A percentile compares a stretch with the other conserved stretches of the same genome.
Conservation (phyloP, 2,113 vertebrate species). For the Xiphophorus hellerii region DNA sequence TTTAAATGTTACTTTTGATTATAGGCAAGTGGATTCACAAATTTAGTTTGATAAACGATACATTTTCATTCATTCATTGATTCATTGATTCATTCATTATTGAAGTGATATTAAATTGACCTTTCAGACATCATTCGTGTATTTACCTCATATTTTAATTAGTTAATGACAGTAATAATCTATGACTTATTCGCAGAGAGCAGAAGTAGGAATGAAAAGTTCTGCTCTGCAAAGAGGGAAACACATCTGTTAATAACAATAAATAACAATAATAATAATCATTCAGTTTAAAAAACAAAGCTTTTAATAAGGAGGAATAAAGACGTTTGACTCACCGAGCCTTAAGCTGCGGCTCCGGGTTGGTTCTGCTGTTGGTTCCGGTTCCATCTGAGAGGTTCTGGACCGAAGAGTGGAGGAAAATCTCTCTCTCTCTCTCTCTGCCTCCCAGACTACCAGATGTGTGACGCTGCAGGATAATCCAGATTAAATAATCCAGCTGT, state of each 20-base stretch:
- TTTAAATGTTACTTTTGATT: no score
- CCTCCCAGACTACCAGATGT: slow-evolving; percentile 68
- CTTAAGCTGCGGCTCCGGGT: neutral
- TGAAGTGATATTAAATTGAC: neutral
- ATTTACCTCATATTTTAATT: neutral
- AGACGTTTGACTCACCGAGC: slow-evolving; percentile 44
- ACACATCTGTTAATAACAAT: no score
- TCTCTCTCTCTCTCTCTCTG: slow-evolving; percentile 12
- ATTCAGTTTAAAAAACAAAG: no score
- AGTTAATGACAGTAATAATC: neutral
- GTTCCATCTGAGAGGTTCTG: slow-evolving; percentile 35
- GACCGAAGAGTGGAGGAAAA: neutral
- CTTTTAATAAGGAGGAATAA: neutral
- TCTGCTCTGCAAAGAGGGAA: no score
- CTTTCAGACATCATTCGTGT: neutral
- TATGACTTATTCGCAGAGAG: neutral
- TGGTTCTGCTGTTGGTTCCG: slow-evolving; percentile 6
- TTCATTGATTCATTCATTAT: no score
- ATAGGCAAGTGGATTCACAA: no score
- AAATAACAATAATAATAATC: no score
- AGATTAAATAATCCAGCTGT: slow-evolving; percentile 58
- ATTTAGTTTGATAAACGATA: no score
- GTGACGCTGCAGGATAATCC: slow-evolving; percentile 78
- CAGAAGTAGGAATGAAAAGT: neutral
- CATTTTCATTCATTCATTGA: no score